These are phyloP conservation scores for Larimichthys crocea DNA, from an alignment of 2,113 vertebrate species.

Conservation along the genomic window DNA sequence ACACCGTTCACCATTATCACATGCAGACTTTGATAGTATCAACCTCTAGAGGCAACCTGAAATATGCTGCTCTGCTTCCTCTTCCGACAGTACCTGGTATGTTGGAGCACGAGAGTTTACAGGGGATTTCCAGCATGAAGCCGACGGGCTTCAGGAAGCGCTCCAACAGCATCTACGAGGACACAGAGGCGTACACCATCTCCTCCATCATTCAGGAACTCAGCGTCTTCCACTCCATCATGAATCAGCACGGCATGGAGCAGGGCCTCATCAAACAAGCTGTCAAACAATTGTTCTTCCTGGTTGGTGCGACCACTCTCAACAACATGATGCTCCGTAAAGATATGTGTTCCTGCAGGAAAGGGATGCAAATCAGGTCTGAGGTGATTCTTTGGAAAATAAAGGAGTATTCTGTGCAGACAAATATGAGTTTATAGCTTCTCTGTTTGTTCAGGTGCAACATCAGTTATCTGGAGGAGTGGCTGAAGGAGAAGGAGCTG, in stretches of 20 bases:
- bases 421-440: neutral
- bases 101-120: slow-evolving; percentile 96
- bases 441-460: slow-evolving; percentile 87
- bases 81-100: slow-evolving; percentile 89
- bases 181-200: slow-evolving; percentile 90
- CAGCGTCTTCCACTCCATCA: slow-evolving; percentile 89
- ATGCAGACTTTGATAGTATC: neutral
- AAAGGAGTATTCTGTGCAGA: neutral
- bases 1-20: neutral
- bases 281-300: slow-evolving; percentile 92
- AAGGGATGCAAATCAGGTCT: slow-evolving; percentile 99
- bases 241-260: slow-evolving; percentile 94
- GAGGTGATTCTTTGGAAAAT: neutral
- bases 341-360: slow-evolving; percentile 98
- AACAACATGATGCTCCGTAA: slow-evolving; percentile 98
- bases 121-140: slow-evolving; percentile 97
- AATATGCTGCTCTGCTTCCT: neutral
- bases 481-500: slow-evolving; percentile 95
- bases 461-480: slow-evolving; percentile 98
- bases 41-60: neutral
- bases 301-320: slow-evolving; percentile 89
- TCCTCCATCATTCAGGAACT: slow-evolving; percentile 93
- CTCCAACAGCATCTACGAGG: slow-evolving; percentile 89
- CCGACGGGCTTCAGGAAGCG: slow-evolving; percentile 95
- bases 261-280: slow-evolving; percentile 88